Conservation (phyloP, 2,113 vertebrate genomes). For the Cygnus atratus region DNA sequence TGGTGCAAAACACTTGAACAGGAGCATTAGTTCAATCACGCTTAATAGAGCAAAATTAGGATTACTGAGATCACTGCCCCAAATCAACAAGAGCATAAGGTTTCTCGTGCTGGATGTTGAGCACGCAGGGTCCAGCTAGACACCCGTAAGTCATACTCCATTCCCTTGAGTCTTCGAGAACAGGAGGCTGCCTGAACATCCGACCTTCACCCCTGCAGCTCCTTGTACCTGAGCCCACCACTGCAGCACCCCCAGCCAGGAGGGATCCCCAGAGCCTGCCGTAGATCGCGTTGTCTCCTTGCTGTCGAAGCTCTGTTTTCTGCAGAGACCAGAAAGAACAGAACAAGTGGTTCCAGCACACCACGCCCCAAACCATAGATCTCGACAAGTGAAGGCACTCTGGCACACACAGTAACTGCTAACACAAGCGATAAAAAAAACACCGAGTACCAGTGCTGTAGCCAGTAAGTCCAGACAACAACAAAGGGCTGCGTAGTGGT, state of each 20-base stretch:
- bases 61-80: not conserved
- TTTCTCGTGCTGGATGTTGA: not conserved
- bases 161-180: not conserved
- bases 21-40: not conserved
- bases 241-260: not conserved
- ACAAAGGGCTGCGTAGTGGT: not conserved
- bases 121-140: accelerated
- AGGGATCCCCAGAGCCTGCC: not conserved
- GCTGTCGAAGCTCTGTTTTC: accelerated
- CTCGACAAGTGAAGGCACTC: not conserved
- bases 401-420: not conserved
- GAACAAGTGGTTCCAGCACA: conserved; percentile 8
- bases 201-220: accelerated
- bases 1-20: not conserved
- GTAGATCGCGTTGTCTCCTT: not conserved
- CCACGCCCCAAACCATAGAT: accelerated
- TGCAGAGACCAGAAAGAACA: not conserved
- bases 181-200: not conserved
- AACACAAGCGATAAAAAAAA: not conserved
- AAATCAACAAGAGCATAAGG: not conserved
- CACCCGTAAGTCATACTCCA: not conserved
- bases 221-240: not conserved
- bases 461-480: not conserved
- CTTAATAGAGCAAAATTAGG: not conserved
- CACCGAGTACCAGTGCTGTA: not conserved